Evolutionary conservation across 2,113 vertebrate genomes (phyloP).

Genomic region (Trichechus manatus): DNA sequence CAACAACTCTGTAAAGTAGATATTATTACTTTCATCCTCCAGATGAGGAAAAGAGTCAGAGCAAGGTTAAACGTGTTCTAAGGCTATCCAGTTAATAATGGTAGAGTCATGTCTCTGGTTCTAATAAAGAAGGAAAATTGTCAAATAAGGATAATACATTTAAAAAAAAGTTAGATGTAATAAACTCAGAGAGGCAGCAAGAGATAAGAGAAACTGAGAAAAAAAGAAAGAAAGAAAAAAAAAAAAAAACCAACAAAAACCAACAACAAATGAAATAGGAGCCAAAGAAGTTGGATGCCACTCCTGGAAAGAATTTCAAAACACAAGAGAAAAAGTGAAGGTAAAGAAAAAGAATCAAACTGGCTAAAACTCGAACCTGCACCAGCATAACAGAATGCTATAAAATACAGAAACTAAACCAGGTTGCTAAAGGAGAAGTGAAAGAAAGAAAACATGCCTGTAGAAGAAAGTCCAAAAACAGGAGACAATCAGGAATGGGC

Average conservation of each 20-base stretch:
- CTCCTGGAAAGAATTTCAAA: not conserved
- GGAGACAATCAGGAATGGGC: not conserved
- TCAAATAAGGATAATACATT: not conserved
- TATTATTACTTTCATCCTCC: not conserved
- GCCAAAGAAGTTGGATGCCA: not conserved
- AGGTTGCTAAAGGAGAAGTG: not conserved
- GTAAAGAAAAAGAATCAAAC: not conserved
- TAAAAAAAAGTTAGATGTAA: not conserved
- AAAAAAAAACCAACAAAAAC: conserved; percentile 8
- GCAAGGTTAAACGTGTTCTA: not conserved
- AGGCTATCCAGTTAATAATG: not conserved
- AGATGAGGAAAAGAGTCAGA: not conserved
- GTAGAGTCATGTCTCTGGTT: not conserved
- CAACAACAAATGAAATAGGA: not conserved
- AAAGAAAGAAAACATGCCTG: conserved; percentile 4
- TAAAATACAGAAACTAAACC: not conserved
- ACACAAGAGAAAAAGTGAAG: not conserved
- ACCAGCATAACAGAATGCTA: not conserved
- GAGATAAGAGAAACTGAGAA: not conserved
- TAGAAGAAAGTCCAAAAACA: not conserved
- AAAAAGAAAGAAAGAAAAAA: not conserved
- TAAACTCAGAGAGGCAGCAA: conserved; percentile 33
- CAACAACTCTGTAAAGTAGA: not conserved
- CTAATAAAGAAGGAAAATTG: conserved; percentile 41
- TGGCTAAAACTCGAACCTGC: not conserved